Base-by-base conservation (phyloP, 2,113 vertebrate species). In the Hippopotamus amphibius region DNA sequence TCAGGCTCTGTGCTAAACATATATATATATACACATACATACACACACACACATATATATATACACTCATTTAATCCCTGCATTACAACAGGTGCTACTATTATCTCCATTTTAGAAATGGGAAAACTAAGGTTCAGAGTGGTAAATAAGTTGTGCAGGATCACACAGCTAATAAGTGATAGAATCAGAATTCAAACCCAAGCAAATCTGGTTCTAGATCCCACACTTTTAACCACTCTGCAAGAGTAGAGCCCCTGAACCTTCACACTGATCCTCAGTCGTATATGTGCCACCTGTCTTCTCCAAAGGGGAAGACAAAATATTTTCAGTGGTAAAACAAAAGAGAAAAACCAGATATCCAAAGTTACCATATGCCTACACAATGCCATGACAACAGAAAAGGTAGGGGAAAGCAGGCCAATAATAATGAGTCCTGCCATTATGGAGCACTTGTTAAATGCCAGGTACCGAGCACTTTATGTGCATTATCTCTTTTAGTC, bases 21-120 rank as follows among this genome's bases (percentile, higher is more conserved):
- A 12, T 63, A 22, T 59, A 22, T 59, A 22, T 61, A 11, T 61
- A 61, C 26, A 26, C 26, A 26, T 61, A 5, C 26, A 61, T 61
- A 4, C 11, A 63, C 28, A 28, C 26, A 63, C 26, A 26, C 26
- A 65, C 13, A 33, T 14, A 77, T 17, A 77, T 77, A 77, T 77
- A 2, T 53, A 30, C 5, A 83, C n/a, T 88, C 28, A 91, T 28
- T 93, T 30, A 90, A 93, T 76, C 77, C 46, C 24, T 90, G 48
- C 33, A 68, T 24, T 72, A 94, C 72, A 26, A 5, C 50, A 80
- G 28, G n/a, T 84, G 76, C 16, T 48, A 83, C 8, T 76, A 79
- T 48, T 83, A 87, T 61, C 30, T 65, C 10, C 28, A 81, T 76
- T 97, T 95, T 95, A 65, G 26, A 97, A 63, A 59, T 41, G n/a